These are phyloP conservation scores for Perca fluviatilis DNA, from an alignment of 2,113 vertebrate genomes.

Conservation along the genomic window DNA sequence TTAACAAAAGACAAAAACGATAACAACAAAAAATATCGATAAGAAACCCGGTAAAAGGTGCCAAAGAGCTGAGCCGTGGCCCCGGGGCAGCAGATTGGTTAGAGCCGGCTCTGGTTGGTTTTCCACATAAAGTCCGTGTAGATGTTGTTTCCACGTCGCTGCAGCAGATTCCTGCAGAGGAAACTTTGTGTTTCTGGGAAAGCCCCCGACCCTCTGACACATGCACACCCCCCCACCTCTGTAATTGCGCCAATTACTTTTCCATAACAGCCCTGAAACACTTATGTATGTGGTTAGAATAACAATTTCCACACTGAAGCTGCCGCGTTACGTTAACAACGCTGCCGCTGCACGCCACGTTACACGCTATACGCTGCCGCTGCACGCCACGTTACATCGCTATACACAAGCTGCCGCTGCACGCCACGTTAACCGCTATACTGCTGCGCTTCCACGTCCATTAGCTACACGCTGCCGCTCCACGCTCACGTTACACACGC, in stretches of 20 bases:
- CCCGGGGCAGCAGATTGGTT: no score
- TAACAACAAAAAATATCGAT: no score
- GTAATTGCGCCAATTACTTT: slow-evolving; percentile 74
- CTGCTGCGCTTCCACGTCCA: no score
- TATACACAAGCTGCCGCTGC: no score
- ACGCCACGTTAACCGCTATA: no score
- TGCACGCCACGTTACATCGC: no score
- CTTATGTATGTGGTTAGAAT: slow-evolving; percentile 72
- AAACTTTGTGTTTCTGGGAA: slow-evolving; percentile 60
- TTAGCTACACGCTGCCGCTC: slow-evolving; percentile 17
- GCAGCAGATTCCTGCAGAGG: slow-evolving; percentile 43
- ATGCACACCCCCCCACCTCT: slow-evolving; percentile 53
- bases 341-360: neutral
- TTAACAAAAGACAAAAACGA: no score
- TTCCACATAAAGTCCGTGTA: neutral
- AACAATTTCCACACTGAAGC: slow-evolving; percentile 79
- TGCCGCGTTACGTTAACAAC: no score
- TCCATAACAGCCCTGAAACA: slow-evolving; percentile 74
- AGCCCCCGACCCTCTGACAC: slow-evolving; percentile 63
- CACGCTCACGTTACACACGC: no score
- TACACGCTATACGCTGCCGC: no score
- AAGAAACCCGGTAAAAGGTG: no score
- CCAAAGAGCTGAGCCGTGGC: no score
- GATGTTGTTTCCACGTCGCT: slow-evolving; percentile 51
- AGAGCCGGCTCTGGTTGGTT: neutral